phyloP scores from a whole-genome alignment of 2,797 vertebrate species.

The Gymnothorax reevesii region DNA sequence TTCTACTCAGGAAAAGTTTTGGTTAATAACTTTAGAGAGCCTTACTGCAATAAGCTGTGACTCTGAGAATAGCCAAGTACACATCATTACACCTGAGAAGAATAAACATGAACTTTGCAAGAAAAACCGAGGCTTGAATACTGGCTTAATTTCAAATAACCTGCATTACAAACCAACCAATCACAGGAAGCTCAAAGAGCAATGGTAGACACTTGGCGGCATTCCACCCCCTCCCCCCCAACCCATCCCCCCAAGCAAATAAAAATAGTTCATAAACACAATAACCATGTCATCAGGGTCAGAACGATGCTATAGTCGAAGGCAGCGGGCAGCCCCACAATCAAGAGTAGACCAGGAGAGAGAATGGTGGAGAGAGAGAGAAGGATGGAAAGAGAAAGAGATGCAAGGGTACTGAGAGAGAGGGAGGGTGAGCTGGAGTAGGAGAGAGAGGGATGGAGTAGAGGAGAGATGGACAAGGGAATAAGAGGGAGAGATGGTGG shows the following conservation, averaged over 20 bases:
- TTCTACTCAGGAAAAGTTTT: background rate
- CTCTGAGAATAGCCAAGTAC: background rate
- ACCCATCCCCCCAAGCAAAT: background rate
- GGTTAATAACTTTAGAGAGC: background rate
- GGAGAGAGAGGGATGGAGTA: too few relatives aligned
- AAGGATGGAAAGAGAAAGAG: background rate
- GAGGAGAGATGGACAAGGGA: too few relatives aligned
- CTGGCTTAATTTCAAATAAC: background rate
- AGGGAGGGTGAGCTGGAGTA: too few relatives aligned
- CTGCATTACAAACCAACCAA: background rate
- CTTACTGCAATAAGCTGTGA: background rate
- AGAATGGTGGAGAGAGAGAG: background rate
- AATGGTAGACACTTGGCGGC: too few relatives aligned
- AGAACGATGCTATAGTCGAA: background rate
- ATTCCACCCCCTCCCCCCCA: too few relatives aligned
- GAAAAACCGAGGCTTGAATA: background rate
- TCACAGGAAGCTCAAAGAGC: background rate
- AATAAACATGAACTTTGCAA: background rate
- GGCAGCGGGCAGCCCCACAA: background rate
- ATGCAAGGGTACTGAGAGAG: background rate
- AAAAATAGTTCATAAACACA: background rate
- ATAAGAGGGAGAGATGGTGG: background rate
- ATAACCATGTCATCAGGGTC: background rate
- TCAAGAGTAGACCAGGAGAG: background rate
- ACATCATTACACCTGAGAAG: background rate